phyloP scores from a whole-genome alignment of 2,888 invertebrate genomes.

The Thecocarcelia acutangulata region DNA sequence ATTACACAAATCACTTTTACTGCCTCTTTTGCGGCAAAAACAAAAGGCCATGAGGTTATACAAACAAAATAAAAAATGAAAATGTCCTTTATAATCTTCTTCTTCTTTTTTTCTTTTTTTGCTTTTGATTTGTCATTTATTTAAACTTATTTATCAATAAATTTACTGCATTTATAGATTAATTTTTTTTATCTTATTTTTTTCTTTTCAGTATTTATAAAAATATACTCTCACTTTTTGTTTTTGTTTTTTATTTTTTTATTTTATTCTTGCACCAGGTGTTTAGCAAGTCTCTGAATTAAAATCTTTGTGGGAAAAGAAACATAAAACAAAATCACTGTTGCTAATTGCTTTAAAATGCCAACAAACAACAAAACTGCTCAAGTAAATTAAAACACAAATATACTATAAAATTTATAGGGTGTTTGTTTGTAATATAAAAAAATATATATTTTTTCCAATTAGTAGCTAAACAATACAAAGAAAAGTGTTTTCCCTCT shows the following conservation, averaged over 20 bases:
- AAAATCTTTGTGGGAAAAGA: constrained; percentile 4
- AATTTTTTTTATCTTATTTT: neutral
- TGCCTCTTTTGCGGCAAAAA: constrained; percentile 19
- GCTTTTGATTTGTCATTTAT: too few relatives aligned
- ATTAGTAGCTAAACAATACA: neutral
- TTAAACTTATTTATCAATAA: constrained; percentile 5
- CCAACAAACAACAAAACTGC: neutral
- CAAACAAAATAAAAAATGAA: neutral
- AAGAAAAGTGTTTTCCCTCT: neutral
- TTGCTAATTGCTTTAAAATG: constrained; percentile 31
- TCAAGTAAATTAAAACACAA: neutral
- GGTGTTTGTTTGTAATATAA: neutral
- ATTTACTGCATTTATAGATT: constrained; percentile 30
- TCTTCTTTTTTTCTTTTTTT: neutral
- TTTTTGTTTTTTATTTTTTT: neutral
- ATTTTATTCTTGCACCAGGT: constrained; percentile 25
- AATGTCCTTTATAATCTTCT: neutral
- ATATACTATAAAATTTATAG: neutral
- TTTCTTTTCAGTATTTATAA: neutral
- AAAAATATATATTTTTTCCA: neutral
- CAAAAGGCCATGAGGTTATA: constrained; percentile 28
- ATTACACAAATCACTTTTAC: constrained; percentile 67
- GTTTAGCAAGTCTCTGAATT: constrained; percentile 17
- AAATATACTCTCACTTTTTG: constrained; percentile 23
- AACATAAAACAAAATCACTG: constrained; percentile 1